Evolutionary conservation across 2,113 vertebrate genomes (phyloP).

Genomic region (Rhinolophus ferrumequinum): DNA sequence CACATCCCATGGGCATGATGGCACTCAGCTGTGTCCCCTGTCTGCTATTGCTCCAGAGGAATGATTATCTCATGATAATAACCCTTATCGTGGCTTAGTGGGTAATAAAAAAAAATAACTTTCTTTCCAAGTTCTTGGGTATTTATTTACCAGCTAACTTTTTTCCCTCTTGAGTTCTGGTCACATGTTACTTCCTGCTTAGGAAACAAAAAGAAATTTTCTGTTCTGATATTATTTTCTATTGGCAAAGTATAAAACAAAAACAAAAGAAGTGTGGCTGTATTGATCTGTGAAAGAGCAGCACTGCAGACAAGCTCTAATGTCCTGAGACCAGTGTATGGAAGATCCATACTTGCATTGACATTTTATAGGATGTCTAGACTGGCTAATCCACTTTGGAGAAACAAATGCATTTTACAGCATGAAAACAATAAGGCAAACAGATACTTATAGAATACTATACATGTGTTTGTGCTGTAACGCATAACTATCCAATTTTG

Average conservation of each 20-base stretch:
- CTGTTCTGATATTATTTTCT: conserved; percentile 68
- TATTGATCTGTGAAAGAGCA: conserved; percentile 81
- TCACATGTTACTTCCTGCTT: conserved; percentile 72
- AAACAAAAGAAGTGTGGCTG: conserved; percentile 68
- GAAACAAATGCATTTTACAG: conserved; percentile 82
- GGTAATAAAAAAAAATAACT: conserved; percentile 85
- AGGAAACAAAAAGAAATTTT: conserved; percentile 58
- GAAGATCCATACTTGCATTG: conserved; percentile 83
- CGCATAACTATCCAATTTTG: not conserved
- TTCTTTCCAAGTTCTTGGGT: conserved; percentile 83
- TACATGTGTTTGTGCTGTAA: not conserved
- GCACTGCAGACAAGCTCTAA: conserved; percentile 72
- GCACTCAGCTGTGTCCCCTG: conserved; percentile 85
- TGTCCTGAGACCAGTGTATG: conserved; percentile 77
- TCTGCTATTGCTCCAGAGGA: conserved; percentile 85
- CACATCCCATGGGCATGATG: conserved; percentile 87
- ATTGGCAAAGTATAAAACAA: conserved; percentile 66
- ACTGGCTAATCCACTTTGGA: conserved; percentile 83
- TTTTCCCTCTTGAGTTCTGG: conserved; percentile 54
- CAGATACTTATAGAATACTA: not conserved
- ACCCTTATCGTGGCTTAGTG: conserved; percentile 83
- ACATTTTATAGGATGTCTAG: conserved; percentile 84
- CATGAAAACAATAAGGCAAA: conserved; percentile 34
- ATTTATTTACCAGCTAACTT: conserved; percentile 68
- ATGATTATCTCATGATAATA: conserved; percentile 87